A percentile compares a stretch with the other conserved stretches of the same genome.
These are phyloP conservation scores for Bothrops alternatus DNA, from an alignment of 2,797 vertebrate species.

Conservation along the genomic window DNA sequence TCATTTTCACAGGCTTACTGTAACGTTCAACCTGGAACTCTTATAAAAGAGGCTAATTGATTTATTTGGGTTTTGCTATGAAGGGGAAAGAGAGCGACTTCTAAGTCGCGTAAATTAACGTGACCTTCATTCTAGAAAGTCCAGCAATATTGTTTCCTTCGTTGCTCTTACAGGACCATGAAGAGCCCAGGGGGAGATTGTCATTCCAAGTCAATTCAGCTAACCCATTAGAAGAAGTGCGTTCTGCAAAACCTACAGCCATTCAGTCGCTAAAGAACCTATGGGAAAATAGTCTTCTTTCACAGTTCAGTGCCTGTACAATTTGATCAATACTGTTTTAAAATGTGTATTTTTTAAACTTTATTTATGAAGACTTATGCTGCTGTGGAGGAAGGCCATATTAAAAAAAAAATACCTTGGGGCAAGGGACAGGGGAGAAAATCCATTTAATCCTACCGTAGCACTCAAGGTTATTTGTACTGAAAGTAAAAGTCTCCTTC, in stretches of 20 bases:
- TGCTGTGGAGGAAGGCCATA: constrained; percentile 30
- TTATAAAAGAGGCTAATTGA: constrained; percentile 12
- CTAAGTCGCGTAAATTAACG: constrained; percentile 18
- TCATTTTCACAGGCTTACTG: background rate
- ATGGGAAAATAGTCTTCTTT: constrained; percentile 63
- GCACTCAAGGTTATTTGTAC: constrained; percentile 42
- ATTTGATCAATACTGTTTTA: constrained; percentile 72
- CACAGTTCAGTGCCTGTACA: constrained; percentile 62
- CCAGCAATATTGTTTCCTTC: constrained; percentile 50
- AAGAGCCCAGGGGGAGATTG: constrained; percentile 54
- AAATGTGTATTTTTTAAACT: constrained; percentile 55
- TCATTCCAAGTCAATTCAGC: constrained; percentile 65
- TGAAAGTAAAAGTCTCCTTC: background rate
- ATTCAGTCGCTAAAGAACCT: constrained; percentile 54
- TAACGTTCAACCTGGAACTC: background rate
- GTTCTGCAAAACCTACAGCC: constrained; percentile 58
- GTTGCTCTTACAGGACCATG: constrained; percentile 41
- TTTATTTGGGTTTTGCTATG: constrained; percentile 21
- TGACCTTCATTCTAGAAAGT: constrained; percentile 52
- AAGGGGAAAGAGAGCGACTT: background rate
- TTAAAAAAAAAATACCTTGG: constrained; percentile 15
- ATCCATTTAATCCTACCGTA: constrained; percentile 19
- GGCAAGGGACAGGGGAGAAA: background rate
- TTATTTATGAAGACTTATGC: constrained; percentile 55
- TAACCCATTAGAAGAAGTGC: constrained; percentile 61